These are phyloP conservation scores for Didymodactylos carnosus DNA, from an alignment of 2,888 invertebrate species.

Conservation along the genomic window DNA sequence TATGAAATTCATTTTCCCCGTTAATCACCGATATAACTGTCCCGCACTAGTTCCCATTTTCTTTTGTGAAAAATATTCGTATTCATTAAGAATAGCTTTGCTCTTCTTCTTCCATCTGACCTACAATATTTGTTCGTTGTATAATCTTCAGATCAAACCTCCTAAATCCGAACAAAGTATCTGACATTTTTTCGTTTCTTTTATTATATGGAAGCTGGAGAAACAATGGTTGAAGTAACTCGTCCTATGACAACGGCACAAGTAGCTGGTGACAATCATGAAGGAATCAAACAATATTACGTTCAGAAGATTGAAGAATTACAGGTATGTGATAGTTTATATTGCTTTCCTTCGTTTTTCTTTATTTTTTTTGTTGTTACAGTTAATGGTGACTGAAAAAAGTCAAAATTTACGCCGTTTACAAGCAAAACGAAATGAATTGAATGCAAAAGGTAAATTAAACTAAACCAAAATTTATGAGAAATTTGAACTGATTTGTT, in stretches of 20 bases:
- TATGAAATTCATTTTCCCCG: too few relatives aligned
- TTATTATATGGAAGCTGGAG: neutral
- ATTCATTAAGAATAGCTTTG: too few relatives aligned
- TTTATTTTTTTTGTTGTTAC: conserved; percentile 18
- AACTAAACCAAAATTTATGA: neutral
- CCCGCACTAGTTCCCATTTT: too few relatives aligned
- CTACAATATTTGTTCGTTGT: too few relatives aligned
- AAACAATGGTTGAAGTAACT: neutral
- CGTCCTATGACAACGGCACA: neutral
- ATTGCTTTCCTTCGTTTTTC: neutral
- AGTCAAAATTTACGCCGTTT: conserved; percentile 83
- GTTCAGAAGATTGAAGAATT: conserved; percentile 92
- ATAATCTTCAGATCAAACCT: too few relatives aligned
- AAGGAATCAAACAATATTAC: conserved; percentile 46
- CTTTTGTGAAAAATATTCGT: too few relatives aligned
- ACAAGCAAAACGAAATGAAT: conserved; percentile 95
- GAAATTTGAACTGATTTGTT: neutral
- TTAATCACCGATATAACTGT: too few relatives aligned
- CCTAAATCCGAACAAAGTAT: too few relatives aligned
- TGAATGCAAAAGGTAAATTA: conserved; percentile 72
- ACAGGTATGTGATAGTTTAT: conserved; percentile 38
- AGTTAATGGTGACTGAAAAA: conserved; percentile 79
- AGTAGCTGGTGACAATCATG: neutral
- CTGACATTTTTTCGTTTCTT: too few relatives aligned
- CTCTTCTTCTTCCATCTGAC: too few relatives aligned